Base-by-base conservation (phyloP, 2,888 invertebrate species). In the Melanostoma mellinum region DNA sequence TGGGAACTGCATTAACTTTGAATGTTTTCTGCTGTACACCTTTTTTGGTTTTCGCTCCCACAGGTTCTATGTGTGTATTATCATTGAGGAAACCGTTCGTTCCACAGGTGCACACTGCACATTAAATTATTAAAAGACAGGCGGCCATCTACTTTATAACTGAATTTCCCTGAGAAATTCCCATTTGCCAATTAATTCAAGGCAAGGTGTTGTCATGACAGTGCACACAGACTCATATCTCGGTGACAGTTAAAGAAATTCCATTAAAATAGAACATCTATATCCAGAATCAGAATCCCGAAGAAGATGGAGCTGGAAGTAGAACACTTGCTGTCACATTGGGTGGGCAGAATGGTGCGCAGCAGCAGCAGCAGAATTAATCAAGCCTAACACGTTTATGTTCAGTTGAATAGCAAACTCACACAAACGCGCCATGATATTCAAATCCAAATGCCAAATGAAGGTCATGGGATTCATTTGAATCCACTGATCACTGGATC, bases 101-200 rank as follows among this genome's bases (percentile, higher is more conserved):
- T 74, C 82, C 78, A 74, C 82, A 74, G 81, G 82, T 65, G 71
- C 73, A 52, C 81, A 48, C 63, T 9, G 36, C 44, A 61, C 55
- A 81, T 60, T 67, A 56, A 71, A 71, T 42, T 52, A 60, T 71
- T 71, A 71, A 33, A 56, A 38, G 53, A 81, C 76, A 56, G 52
- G 42, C 63, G 52, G 71, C 63, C 32, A 65, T 53, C 20, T 30
- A 10, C 20, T 56, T 58, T 65, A 71, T 71, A 81, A 75, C 80
- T 75, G 71, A 81, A 75, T 65, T 76, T 72, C 71, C 60, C 58
- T 69, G 82, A 69, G 78, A 84, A 74, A 74, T 74, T 79, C 74
- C 60, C 60, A 71, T 71, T 79, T 75, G 79, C 84, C 84, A 84
- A 84, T 79, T 79, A 79, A 84, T 63, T 48, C 72, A 53, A 69